Conservation (phyloP, 2,797 vertebrate species). For the Acipenser transmontanus region DNA sequence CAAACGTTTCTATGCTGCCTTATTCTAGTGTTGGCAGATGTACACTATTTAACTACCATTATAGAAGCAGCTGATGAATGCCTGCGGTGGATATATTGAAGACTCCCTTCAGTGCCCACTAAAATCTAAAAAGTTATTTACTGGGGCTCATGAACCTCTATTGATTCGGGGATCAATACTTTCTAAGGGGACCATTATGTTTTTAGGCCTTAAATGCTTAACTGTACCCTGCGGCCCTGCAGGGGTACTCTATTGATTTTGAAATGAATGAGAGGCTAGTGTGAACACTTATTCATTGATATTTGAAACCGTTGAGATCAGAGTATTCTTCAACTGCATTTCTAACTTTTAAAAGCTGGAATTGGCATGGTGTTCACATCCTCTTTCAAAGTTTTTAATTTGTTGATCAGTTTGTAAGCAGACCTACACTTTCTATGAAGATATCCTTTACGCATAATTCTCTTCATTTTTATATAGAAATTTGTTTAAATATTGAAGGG, state of each 20-base stretch:
- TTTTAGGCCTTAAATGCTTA: constrained; percentile 6
- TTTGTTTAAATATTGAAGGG: neutral
- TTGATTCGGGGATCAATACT: constrained; percentile 17
- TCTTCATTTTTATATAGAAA: neutral
- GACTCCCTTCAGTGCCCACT: neutral
- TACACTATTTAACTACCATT: neutral
- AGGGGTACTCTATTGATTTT: neutral
- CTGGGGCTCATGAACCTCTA: constrained; percentile 11
- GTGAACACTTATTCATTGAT: constrained; percentile 1
- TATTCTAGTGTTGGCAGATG: neutral
- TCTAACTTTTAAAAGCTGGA: neutral
- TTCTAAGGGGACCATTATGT: constrained; percentile 13
- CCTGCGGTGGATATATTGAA: neutral
- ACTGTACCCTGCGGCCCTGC: neutral
- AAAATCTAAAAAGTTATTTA: constrained; percentile 16
- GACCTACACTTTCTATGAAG: no score
- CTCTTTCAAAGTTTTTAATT: neutral
- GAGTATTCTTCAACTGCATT: neutral
- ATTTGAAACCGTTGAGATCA: neutral
- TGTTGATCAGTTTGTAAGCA: neutral
- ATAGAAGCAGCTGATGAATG: neutral
- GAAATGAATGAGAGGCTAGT: constrained; percentile 9
- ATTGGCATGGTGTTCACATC: neutral
- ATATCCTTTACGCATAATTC: no score
- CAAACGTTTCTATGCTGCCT: constrained; percentile 25